Evolutionary conservation across 2,797 vertebrate genomes (phyloP).

Genomic region (Hafferia zeledoni): DNA sequence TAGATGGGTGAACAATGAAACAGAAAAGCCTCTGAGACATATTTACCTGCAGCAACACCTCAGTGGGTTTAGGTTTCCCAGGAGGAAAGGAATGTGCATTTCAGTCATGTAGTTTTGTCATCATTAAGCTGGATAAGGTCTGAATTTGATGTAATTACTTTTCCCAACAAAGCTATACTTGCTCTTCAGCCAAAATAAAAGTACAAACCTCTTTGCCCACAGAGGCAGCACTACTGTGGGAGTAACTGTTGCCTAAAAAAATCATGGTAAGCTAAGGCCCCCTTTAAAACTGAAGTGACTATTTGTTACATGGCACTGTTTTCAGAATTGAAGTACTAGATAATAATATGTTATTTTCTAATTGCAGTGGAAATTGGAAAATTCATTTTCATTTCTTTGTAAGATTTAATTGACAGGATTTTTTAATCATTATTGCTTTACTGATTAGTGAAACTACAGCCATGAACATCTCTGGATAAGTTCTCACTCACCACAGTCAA

Average conservation of each 20-base stretch:
- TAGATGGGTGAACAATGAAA: conserved; percentile 46
- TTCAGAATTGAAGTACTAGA: neutral
- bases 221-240: neutral
- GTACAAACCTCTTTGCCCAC: neutral
- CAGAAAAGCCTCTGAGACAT: conserved; percentile 47
- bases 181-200: neutral
- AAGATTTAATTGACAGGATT: neutral
- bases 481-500: neutral
- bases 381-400: neutral
- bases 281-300: neutral
- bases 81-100: neutral
- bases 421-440: neutral
- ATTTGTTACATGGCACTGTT: neutral
- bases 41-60: conserved; percentile 45
- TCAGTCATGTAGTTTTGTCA: conserved; percentile 51
- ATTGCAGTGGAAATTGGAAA: neutral
- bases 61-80: conserved; percentile 63
- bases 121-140: conserved; percentile 34
- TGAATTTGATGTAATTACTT: conserved; percentile 42
- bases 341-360: neutral
- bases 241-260: neutral
- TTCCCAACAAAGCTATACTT: neutral
- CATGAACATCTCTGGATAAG: neutral
- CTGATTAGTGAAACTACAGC: neutral
- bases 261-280: neutral